A percentile compares a stretch with the other conserved stretches of the same genome.
Conservation (phyloP, 2,888 invertebrate genomes). For the Julus scanicus region DNA sequence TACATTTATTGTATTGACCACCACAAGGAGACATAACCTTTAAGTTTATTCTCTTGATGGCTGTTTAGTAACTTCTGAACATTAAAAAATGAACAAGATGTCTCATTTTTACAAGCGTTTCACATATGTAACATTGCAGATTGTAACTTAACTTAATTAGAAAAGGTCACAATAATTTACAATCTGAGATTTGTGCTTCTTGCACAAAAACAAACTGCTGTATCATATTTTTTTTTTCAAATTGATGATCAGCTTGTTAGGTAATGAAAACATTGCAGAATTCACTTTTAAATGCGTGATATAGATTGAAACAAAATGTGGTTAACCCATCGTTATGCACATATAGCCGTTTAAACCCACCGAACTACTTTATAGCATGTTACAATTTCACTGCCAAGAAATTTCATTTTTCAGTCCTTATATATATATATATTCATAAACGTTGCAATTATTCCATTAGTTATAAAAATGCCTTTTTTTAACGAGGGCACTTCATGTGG, state of each 20-base stretch:
- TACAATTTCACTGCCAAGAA: constrained; percentile 45
- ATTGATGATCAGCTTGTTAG: not conserved
- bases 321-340: not conserved
- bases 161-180: not conserved
- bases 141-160: not conserved
- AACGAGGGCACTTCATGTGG: constrained; percentile 14
- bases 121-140: not conserved
- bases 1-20: too few species aligned
- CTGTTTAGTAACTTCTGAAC: too few species aligned
- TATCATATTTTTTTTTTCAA: not conserved
- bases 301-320: not conserved
- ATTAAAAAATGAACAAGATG: too few species aligned
- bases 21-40: too few species aligned
- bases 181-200: not conserved
- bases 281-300: too few species aligned
- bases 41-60: not conserved
- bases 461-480: constrained; percentile 38
- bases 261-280: too few species aligned
- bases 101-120: too few species aligned
- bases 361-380: constrained; percentile 4
- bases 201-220: not conserved
- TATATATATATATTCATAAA: constrained; percentile 10
- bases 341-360: constrained; percentile 37
- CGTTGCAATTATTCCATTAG: constrained; percentile 31
- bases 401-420: constrained; percentile 4